These are phyloP conservation scores for Tubulanus polymorphus DNA, from an alignment of 2,888 invertebrate species.

Conservation along the genomic window DNA sequence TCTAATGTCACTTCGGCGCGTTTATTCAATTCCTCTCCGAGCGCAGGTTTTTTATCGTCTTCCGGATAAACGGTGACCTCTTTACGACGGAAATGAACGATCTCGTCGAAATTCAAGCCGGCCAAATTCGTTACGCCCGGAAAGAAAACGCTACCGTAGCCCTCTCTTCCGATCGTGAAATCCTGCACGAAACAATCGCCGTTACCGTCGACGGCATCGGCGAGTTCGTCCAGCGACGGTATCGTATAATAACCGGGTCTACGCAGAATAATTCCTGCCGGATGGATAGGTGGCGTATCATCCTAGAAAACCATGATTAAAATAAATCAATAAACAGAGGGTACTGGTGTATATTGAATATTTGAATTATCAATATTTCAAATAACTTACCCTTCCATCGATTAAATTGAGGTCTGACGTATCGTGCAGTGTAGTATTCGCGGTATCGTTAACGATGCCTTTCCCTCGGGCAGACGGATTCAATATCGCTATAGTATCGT, in stretches of 20 bases:
- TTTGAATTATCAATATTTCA: too few relatives aligned
- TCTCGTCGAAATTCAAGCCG: conserved; percentile 62
- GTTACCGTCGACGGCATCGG: conserved; percentile 61
- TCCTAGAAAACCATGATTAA: too few relatives aligned
- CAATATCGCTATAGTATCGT: not conserved
- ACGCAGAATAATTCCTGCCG: conserved; percentile 72
- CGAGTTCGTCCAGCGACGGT: conserved; percentile 77
- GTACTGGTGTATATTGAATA: too few relatives aligned
- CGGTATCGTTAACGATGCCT: too few relatives aligned
- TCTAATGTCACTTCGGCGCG: conserved; percentile 84
- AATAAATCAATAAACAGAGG: too few relatives aligned
- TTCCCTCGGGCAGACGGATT: too few relatives aligned
- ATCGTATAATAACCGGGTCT: conserved; percentile 87
- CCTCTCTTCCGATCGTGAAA: conserved; percentile 81
- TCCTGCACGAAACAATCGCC: conserved; percentile 79
- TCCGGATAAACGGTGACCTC: conserved; percentile 92
- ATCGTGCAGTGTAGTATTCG: too few relatives aligned
- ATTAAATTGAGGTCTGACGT: too few relatives aligned
- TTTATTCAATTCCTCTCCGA: conserved; percentile 83
- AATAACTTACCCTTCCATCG: too few relatives aligned
- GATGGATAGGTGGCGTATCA: conserved; percentile 47
- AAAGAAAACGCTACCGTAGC: conserved; percentile 87
- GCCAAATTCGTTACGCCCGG: conserved; percentile 78
- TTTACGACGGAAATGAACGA: conserved; percentile 87
- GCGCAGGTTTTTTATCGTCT: conserved; percentile 82